phyloP scores from a whole-genome alignment of 2,113 vertebrate species.

The Dicentrarchus labrax region DNA sequence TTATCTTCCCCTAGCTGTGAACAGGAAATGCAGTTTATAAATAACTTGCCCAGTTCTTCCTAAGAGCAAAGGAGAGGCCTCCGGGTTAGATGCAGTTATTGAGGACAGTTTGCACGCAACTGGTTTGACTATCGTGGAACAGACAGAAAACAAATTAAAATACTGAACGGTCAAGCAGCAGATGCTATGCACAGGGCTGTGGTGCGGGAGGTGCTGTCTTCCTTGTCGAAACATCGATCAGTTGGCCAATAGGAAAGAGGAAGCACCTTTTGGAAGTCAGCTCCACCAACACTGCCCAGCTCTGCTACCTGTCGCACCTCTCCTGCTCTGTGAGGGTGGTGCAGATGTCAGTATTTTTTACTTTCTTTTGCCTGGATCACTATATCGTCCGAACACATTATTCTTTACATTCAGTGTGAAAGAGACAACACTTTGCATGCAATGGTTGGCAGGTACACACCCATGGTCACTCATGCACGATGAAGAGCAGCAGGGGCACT shows the following conservation, averaged over 20 bases:
- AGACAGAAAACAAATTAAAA: constrained; percentile 2
- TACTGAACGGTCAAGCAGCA: constrained; percentile 1
- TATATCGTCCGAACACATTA: background rate
- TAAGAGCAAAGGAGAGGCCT: constrained; percentile 54
- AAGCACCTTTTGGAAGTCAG: too few relatives aligned
- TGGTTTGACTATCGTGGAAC: background rate
- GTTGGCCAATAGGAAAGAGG: background rate
- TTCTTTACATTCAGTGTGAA: background rate
- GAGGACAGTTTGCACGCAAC: constrained; percentile 24
- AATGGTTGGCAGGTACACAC: background rate
- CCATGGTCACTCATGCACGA: background rate
- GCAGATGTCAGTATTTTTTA: too few relatives aligned
- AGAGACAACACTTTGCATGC: background rate
- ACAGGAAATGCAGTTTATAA: constrained; percentile 82
- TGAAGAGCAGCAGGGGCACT: background rate
- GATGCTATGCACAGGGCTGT: background rate
- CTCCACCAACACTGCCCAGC: too few relatives aligned
- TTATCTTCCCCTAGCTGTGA: constrained; percentile 68
- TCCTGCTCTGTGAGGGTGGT: background rate
- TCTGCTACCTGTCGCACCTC: background rate
- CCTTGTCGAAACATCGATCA: background rate
- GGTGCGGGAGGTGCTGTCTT: background rate
- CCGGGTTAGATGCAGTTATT: constrained; percentile 22
- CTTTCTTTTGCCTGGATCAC: background rate
- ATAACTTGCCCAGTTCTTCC: constrained; percentile 75